These are phyloP conservation scores for Acromyrmex heyeri DNA, from an alignment of 1,140 invertebrate genomes.

Conservation along the genomic window DNA sequence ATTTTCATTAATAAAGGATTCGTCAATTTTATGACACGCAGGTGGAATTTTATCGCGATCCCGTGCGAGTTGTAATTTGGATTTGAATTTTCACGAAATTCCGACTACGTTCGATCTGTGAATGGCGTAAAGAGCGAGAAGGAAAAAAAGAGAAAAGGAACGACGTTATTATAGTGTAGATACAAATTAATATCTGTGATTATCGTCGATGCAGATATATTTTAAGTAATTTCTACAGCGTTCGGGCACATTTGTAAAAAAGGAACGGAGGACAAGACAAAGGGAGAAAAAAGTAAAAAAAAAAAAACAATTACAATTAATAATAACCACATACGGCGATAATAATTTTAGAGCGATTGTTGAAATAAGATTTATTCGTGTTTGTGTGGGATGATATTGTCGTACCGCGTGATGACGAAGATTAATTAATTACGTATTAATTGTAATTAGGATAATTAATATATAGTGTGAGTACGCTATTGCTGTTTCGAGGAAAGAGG, in stretches of 20 bases:
- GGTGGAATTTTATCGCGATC: constrained; percentile 63
- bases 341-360: constrained; percentile 69
- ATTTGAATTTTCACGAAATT: constrained; percentile 42
- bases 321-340: constrained; percentile 61
- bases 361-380: constrained; percentile 64
- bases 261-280: background rate
- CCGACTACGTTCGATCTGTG: constrained; percentile 31
- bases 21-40: constrained; percentile 57
- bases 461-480: constrained; percentile 46
- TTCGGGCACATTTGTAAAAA: constrained; percentile 64
- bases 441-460: constrained; percentile 51
- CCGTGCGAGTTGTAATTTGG: constrained; percentile 55
- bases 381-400: constrained; percentile 64
- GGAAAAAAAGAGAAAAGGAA: background rate
- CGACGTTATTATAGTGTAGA: constrained; percentile 49
- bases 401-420: constrained; percentile 41
- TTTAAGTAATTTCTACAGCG: constrained; percentile 65
- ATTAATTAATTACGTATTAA: constrained; percentile 55
- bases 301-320: constrained; percentile 8
- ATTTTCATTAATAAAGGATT: background rate
- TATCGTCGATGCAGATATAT: constrained; percentile 69
- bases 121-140: constrained; percentile 37
- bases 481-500: constrained; percentile 35
- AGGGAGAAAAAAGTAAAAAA: constrained; percentile 11
- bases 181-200: constrained; percentile 69